phyloP scores from a whole-genome alignment of 2,888 invertebrate species.

The Sympetrum striolatum region DNA sequence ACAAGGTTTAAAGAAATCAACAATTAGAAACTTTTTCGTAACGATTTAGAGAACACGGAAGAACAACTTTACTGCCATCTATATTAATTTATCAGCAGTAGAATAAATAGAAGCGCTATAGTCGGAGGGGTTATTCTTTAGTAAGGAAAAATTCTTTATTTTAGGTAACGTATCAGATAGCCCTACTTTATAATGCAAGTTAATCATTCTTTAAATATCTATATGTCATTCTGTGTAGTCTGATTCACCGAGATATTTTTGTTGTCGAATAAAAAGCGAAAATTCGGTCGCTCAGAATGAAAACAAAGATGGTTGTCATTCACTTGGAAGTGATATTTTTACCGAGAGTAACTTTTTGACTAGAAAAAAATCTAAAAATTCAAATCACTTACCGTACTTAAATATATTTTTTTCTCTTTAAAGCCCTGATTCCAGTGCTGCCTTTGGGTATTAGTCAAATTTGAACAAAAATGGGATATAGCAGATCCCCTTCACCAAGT shows the following conservation, averaged over 20 bases:
- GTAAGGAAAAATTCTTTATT: constrained; percentile 10
- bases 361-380: neutral
- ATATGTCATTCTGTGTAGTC: neutral
- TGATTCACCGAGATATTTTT: neutral
- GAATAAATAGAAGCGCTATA: constrained; percentile 30
- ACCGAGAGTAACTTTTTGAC: neutral
- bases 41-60: neutral
- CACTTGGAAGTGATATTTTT: neutral
- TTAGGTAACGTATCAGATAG: neutral
- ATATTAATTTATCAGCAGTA: constrained; percentile 31
- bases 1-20: too few species aligned
- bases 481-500: constrained; percentile 63
- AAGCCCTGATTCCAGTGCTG: neutral
- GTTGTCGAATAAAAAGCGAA: neutral
- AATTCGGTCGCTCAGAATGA: neutral
- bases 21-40: neutral
- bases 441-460: neutral
- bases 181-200: neutral
- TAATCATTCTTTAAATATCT: neutral
- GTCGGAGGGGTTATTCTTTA: neutral
- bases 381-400: neutral
- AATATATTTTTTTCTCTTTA: neutral
- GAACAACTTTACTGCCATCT: constrained; percentile 22
- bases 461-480: constrained; percentile 61
- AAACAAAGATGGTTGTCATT: constrained; percentile 41